phyloP scores from a whole-genome alignment of 2,888 invertebrate species.

The Sicus ferrugineus region DNA sequence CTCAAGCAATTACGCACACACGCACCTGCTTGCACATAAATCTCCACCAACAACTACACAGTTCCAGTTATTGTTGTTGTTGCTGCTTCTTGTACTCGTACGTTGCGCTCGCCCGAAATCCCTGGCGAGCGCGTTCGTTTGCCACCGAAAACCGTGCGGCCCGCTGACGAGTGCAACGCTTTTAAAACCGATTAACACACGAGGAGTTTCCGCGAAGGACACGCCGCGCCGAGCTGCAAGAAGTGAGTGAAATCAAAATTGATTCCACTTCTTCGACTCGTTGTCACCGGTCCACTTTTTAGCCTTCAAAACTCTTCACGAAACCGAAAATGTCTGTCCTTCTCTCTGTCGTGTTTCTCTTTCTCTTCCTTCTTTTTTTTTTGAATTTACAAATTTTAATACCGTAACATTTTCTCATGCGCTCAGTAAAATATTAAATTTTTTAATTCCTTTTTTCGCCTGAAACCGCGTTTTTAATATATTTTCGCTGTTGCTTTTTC shows the following conservation, averaged over 20 bases:
- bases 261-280: neutral
- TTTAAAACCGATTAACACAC: conserved; percentile 30
- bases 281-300: neutral
- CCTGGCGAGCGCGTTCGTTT: conserved; percentile 19
- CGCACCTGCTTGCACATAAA: neutral
- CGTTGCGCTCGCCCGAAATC: conserved; percentile 9
- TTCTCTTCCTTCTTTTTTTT: neutral
- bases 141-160: conserved; percentile 16
- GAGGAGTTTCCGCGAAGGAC: conserved; percentile 5
- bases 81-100: neutral
- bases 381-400: too few species aligned
- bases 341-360: neutral
- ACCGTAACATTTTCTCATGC: too few species aligned
- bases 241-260: conserved; percentile 2
- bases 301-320: neutral
- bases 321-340: neutral
- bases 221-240: neutral
- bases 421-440: neutral
- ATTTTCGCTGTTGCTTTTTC: conserved; percentile 12
- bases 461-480: neutral
- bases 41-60: neutral
- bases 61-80: neutral
- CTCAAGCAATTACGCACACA: neutral
- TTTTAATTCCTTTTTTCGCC: neutral
- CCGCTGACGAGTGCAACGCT: neutral